Evolutionary conservation across 2,888 invertebrate species (phyloP).

Genomic region (Torymus texanus): DNA sequence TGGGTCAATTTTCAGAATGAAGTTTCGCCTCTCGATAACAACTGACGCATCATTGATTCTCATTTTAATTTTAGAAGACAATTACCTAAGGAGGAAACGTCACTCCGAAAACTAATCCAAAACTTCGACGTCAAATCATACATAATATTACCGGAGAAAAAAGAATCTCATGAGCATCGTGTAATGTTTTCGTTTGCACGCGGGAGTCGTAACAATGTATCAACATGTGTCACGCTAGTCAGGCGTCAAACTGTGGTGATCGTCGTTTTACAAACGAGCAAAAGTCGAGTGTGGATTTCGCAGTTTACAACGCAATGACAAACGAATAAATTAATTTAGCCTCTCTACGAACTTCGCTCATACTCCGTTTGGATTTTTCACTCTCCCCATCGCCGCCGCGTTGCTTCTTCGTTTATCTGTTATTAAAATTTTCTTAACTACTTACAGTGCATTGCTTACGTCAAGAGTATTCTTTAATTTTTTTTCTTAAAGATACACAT

Average conservation of each 20-base stretch:
- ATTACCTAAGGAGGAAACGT: background rate
- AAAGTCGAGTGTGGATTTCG: constrained; percentile 6
- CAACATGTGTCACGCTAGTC: constrained; percentile 8
- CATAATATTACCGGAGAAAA: constrained; percentile 3
- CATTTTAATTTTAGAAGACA: no score
- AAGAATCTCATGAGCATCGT: background rate
- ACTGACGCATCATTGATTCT: no score
- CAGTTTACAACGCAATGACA: constrained; percentile 11
- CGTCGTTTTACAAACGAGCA: constrained; percentile 17
- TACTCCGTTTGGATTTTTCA: background rate
- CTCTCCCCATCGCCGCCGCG: background rate
- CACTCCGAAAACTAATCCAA: constrained; percentile 1
- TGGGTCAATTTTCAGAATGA: background rate
- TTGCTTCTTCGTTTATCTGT: constrained; percentile 15
- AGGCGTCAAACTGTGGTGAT: background rate
- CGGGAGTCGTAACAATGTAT: background rate
- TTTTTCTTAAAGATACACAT: constrained; percentile 49
- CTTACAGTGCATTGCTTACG: constrained; percentile 56
- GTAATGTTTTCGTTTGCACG: constrained; percentile 11
- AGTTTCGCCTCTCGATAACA: background rate
- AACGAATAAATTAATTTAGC: constrained; percentile 17
- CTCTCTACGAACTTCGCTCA: background rate
- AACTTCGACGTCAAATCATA: constrained; percentile 3
- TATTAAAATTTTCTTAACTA: constrained; percentile 48
- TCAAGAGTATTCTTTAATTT: constrained; percentile 48